Percentiles rank a stretch among this genome's conserved stretches.
phyloP scores from a whole-genome alignment of 2,113 vertebrate genomes.

The Emydura subglobosa region DNA sequence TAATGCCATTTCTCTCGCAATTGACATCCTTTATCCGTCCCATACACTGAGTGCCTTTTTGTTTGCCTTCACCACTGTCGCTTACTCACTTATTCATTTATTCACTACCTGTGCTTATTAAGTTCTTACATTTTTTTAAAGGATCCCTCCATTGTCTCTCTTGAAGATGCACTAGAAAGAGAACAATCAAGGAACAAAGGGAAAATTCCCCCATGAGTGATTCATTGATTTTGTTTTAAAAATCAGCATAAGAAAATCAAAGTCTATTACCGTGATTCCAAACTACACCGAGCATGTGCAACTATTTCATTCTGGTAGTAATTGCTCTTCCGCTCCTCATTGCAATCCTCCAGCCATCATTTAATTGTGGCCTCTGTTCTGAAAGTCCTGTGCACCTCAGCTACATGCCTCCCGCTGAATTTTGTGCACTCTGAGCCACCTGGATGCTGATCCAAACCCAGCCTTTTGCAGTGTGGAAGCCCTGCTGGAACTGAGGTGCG shows the following conservation, averaged over 20 bases:
- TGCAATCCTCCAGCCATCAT: neutral
- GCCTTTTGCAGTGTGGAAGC: neutral
- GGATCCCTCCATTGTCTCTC: neutral
- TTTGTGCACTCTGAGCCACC: neutral
- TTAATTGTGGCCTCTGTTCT: neutral
- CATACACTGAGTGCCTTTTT: neutral
- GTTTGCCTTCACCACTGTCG: neutral
- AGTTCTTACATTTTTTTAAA: slow-evolving; percentile 5
- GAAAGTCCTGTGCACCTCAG: neutral
- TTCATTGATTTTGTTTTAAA: neutral
- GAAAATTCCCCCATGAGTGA: neutral
- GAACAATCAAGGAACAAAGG: neutral
- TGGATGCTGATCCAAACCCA: neutral
- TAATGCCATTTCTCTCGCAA: neutral
- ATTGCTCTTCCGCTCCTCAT: too few species aligned
- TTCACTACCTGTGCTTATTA: neutral
- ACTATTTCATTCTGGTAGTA: neutral
- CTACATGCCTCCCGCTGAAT: neutral
- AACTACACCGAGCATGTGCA: neutral
- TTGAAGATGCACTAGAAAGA: neutral
- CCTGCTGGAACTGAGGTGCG: fast-evolving
- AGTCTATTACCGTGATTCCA: neutral
- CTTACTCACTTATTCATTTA: too few species aligned
- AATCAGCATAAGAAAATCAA: neutral
- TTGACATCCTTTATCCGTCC: neutral